Conservation (phyloP, 2,888 invertebrate species). For the Lordiphosa andalusiaca region DNA sequence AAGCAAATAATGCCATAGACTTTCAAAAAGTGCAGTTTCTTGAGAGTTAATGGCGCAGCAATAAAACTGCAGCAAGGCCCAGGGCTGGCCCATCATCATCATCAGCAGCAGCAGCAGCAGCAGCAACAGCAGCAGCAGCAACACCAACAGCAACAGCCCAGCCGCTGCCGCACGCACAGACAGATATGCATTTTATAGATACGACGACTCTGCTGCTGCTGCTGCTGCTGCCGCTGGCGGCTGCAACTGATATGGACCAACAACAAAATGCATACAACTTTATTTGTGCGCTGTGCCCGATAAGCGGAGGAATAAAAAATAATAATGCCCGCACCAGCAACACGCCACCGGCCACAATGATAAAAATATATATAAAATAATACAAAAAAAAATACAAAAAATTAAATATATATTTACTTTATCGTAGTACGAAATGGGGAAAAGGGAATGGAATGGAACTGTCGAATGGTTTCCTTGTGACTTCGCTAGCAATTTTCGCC, state of each 20-base stretch:
- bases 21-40: constrained; percentile 15
- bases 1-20: constrained; percentile 3
- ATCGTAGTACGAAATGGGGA: constrained; percentile 43
- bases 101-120: constrained; percentile 6
- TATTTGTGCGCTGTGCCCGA: constrained; percentile 54
- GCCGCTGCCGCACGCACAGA: constrained; percentile 10
- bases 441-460: constrained; percentile 18
- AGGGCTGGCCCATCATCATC: constrained; percentile 21
- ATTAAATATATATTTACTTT: constrained; percentile 54
- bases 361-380: constrained; percentile 13
- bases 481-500: constrained; percentile 55
- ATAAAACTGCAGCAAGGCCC: constrained; percentile 45
- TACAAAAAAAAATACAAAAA: constrained; percentile 10
- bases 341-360: constrained; percentile 31
- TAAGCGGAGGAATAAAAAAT: constrained; percentile 26
- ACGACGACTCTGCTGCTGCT: neutral
- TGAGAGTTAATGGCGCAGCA: constrained; percentile 59
- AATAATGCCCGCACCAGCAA: constrained; percentile 24
- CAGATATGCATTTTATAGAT: constrained; percentile 14
- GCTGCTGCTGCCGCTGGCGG: constrained; percentile 3
- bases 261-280: constrained; percentile 63
- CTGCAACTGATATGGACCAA: constrained; percentile 41
- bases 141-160: constrained; percentile 4
- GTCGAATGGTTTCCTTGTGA: constrained; percentile 45
- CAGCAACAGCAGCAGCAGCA: constrained; percentile 8